Evolutionary conservation across 2,888 invertebrate species (phyloP).

Genomic region (Cataglyphis albicans): DNA sequence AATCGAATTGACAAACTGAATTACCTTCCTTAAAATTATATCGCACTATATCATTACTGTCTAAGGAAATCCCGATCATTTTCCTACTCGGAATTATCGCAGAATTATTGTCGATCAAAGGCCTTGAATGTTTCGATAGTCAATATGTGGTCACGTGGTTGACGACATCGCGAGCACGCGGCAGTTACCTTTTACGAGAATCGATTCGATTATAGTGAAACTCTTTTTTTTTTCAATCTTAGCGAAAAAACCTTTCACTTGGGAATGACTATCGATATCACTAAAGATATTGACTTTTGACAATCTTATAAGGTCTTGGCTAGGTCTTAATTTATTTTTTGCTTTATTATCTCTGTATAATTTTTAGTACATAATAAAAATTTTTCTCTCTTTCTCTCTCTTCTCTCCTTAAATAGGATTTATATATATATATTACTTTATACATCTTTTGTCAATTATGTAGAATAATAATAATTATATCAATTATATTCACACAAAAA

Average conservation of each 20-base stretch:
- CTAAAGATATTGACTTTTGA: conserved; percentile 22
- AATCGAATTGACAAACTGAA: conserved; percentile 22
- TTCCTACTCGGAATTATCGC: conserved; percentile 59
- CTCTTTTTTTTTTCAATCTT: conserved; percentile 50
- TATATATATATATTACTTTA: neutral
- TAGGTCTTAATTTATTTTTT: neutral
- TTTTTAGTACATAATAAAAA: neutral
- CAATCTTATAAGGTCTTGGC: neutral
- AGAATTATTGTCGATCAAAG: conserved; percentile 56
- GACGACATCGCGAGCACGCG: conserved; percentile 70
- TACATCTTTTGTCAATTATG: neutral
- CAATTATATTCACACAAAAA: neutral
- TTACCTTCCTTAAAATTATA: neutral
- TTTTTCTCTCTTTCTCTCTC: neutral
- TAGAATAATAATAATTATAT: conserved; percentile 8
- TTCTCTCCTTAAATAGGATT: neutral
- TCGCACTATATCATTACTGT: neutral
- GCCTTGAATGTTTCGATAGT: conserved; percentile 61
- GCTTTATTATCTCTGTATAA: neutral
- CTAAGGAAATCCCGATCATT: conserved; percentile 44
- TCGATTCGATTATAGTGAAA: conserved; percentile 69
- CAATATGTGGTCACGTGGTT: conserved; percentile 65
- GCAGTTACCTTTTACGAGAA: conserved; percentile 67
- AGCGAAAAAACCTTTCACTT: conserved; percentile 29
- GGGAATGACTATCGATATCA: neutral